Evolutionary conservation across 1,140 invertebrate genomes (phyloP), one percentile per base, ranked within the genome.

Genomic region (Cydia amplana): DNA sequence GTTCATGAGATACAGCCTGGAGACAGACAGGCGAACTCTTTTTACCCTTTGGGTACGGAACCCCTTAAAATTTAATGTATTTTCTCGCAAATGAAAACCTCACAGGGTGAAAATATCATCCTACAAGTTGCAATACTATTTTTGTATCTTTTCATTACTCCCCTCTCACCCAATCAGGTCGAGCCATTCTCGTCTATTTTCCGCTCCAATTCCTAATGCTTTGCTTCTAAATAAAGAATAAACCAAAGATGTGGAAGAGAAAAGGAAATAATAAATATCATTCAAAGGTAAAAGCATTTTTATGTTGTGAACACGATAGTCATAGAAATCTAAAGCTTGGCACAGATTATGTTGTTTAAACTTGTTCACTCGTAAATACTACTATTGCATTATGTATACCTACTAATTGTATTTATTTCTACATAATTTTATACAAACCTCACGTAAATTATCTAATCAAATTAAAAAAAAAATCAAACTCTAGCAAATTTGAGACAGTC

Each of bases 251-350:
- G 32, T 36, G 65, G 43, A 6, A 36, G 65, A 70, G 49, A 32
- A 67, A 70, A 70, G 65, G 65, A 70, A 70, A 70, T 70, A 70
- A 70, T 70, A 70, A 70, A 70, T 70, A 70, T 70, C 65, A 70
- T 70, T 70, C 65, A 70, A 70, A 70, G 65, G 65, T 70, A 70
- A 70, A 70, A 70, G 65, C 65, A 70, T 70, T 70, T 70, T 70
- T 70, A 70, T 70, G 65, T 70, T 70, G 32, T 70, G 65, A 36
- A 70, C 65, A 43, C 65, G 65, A 70, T 70, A 70, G 65, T 70
- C 65, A 70, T 70, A 70, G 32, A 43, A 70, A 70, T 70, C 65
- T 70, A 70, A 70, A 70, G 65, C 65, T 70, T 40, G 65, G 16
- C 32, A 4, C 65, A 70, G 25, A 70, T n/a, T 36, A 40, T 18